Base-by-base conservation (phyloP, 2,888 invertebrate species). In the Parapristionchus giblindavisi region DNA sequence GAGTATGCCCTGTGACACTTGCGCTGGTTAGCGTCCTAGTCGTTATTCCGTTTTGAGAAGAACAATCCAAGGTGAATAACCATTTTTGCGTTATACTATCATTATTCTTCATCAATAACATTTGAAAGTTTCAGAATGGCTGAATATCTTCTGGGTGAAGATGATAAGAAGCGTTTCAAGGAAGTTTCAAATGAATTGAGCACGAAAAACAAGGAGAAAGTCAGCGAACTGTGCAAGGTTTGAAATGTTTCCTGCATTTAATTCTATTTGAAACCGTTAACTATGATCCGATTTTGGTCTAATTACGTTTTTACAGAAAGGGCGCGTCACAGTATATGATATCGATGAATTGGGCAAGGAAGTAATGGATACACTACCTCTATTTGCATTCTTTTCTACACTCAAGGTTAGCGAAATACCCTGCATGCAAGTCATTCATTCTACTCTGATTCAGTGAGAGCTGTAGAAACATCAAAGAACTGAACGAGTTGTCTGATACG, bases 41-140 rank as follows among this genome's bases (percentile, higher is more conserved):
- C n/a, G n/a, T n/a, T n/a, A n/a, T n/a, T n/a, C n/a, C n/a, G n/a
- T n/a, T n/a, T n/a, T n/a, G n/a, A n/a, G n/a, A n/a, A n/a, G n/a
- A n/a, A n/a, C n/a, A n/a, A n/a, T n/a, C n/a, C n/a, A n/a, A n/a
- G n/a, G n/a, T n/a, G n/a, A n/a, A n/a, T n/a, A n/a, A n/a, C n/a
- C n/a, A n/a, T n/a, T n/a, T n/a, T n/a, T n/a, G n/a, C n/a, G n/a
- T n/a, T n/a, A n/a, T n/a, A n/a, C n/a, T n/a, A n/a, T n/a, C n/a
- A n/a, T n/a, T n/a, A n/a, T n/a, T n/a, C n/a, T n/a, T n/a, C n/a
- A n/a, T n/a, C n/a, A n/a, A n/a, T n/a, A n/a, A n/a, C n/a, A n/a
- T n/a, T n/a, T n/a, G n/a, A n/a, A n/a, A n/a, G n/a, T 21, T 56
- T 56, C 27, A 56, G 56, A 29, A 71, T 71, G 70, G 70, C 70